phyloP scores from a whole-genome alignment of 1,140 invertebrate species.

The Drosophila nannoptera region DNA sequence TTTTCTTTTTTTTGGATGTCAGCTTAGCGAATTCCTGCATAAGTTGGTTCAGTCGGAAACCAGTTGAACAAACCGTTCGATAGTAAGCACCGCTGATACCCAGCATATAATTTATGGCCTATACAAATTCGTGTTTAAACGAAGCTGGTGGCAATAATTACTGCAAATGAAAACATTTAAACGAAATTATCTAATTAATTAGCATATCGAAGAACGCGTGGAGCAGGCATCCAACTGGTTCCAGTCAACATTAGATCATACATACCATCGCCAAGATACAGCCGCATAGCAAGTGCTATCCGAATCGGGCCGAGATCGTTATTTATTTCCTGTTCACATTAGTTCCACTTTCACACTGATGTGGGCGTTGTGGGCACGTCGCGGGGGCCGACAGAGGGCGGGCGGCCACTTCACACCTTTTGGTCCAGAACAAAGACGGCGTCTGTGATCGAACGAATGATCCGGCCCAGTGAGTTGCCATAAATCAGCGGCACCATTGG shows the following conservation, averaged over 20 bases:
- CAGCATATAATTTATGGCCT: constrained; percentile 53
- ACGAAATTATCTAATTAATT: constrained; percentile 67
- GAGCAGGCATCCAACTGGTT: constrained; percentile 47
- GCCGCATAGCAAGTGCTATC: constrained; percentile 9
- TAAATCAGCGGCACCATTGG: constrained; percentile 59
- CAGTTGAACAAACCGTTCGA: constrained; percentile 22
- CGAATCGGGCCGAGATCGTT: constrained; percentile 21
- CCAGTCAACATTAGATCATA: constrained; percentile 54
- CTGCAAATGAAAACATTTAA: constrained; percentile 67
- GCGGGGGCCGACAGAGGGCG: constrained; percentile 3
- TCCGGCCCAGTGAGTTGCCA: constrained; percentile 41
- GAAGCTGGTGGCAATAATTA: constrained; percentile 45
- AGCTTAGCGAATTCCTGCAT: constrained; percentile 26
- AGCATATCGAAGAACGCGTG: constrained; percentile 35
- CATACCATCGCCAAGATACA: constrained; percentile 49
- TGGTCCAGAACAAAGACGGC: constrained; percentile 51
- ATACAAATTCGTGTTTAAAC: constrained; percentile 51
- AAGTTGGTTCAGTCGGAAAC: constrained; percentile 19
- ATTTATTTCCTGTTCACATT: constrained; percentile 29
- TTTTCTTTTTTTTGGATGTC: constrained; percentile 10
- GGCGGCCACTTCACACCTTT: constrained; percentile 53
- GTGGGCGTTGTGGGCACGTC: neutral
- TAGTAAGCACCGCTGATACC: constrained; percentile 16
- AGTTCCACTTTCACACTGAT: constrained; percentile 21
- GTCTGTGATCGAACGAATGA: constrained; percentile 5